Conservation (phyloP, 2,113 vertebrate species). For the Terrapene triunguis region DNA sequence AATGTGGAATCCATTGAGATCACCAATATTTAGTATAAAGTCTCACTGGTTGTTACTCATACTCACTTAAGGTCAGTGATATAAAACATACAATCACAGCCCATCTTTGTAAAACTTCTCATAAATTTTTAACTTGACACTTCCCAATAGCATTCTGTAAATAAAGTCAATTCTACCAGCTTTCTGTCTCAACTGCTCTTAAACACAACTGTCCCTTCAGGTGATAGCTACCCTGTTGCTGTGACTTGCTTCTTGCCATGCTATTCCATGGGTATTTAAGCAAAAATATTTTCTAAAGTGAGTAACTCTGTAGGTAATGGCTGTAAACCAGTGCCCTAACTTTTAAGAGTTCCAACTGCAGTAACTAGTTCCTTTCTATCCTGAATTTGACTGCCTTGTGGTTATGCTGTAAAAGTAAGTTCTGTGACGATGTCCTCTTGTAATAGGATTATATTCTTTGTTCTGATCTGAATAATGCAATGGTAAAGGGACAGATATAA, state of each 20-base stretch:
- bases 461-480: too few relatives aligned
- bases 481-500: too few relatives aligned
- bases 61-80: neutral
- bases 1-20: neutral
- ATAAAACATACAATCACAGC: conserved; percentile 71
- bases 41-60: conserved; percentile 21
- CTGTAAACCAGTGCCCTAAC: neutral
- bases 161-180: conserved; percentile 79
- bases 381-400: neutral
- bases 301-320: neutral
- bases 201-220: neutral
- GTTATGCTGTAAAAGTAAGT: neutral
- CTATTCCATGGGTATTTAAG: neutral
- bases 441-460: too few relatives aligned
- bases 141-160: conserved; percentile 76
- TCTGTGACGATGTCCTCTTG: too few relatives aligned
- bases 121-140: conserved; percentile 76
- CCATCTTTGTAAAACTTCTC: conserved; percentile 74
- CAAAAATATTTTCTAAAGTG: neutral
- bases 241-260: neutral
- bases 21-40: neutral
- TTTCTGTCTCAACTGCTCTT: conserved; percentile 44
- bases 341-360: neutral
- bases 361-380: too few relatives aligned
- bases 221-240: neutral